A percentile compares a stretch with the other conserved stretches of the same genome.
Evolutionary conservation across 2,797 vertebrate genomes (phyloP).

Genomic region (Microchirus variegatus): DNA sequence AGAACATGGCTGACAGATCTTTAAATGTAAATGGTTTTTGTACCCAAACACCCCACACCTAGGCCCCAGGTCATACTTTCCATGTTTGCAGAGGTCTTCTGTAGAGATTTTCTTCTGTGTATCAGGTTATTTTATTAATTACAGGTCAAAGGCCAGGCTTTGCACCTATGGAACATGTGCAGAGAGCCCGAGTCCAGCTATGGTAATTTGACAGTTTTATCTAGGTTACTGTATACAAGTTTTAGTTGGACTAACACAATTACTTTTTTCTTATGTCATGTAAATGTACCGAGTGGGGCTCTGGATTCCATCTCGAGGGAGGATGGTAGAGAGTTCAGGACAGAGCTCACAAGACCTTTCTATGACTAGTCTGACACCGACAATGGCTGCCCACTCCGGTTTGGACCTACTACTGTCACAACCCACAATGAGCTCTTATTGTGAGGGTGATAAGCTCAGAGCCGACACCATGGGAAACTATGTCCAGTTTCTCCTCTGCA

Average conservation of each 20-base stretch:
- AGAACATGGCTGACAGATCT: constrained; percentile 58
- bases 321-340: constrained; percentile 41
- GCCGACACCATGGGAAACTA: constrained; percentile 62
- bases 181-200: too few species aligned
- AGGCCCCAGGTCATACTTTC: not conserved
- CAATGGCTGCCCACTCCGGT: constrained; percentile 19
- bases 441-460: constrained; percentile 52
- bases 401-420: constrained; percentile 41
- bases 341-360: constrained; percentile 37
- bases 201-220: too few species aligned
- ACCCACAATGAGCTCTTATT: constrained; percentile 66
- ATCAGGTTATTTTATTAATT: too few species aligned
- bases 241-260: too few species aligned
- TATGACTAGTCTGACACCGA: constrained; percentile 37
- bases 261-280: too few species aligned
- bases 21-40: constrained; percentile 55
- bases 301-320: constrained; percentile 57
- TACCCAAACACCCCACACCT: constrained; percentile 28
- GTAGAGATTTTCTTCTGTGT: too few species aligned
- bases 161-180: too few species aligned
- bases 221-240: constrained; percentile 17
- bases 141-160: too few species aligned
- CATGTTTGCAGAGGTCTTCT: too few species aligned
- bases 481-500: constrained; percentile 23
- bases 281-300: constrained; percentile 32